A percentile compares a stretch with the other conserved stretches of the same genome.
These are phyloP conservation scores for Piscicola geometra DNA, from an alignment of 2,888 invertebrate genomes.

Conservation along the genomic window DNA sequence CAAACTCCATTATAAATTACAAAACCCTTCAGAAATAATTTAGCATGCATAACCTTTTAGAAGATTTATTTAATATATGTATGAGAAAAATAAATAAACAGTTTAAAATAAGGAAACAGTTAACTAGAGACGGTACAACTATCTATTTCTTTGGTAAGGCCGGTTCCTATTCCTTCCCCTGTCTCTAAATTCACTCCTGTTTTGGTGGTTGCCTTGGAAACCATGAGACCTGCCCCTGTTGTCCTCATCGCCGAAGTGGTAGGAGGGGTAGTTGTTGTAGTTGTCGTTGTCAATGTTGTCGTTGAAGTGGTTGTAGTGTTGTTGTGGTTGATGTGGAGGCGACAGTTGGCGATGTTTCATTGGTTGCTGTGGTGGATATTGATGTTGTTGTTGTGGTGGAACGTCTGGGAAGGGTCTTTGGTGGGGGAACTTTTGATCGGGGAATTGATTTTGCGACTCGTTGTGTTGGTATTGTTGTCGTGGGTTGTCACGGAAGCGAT, in stretches of 20 bases:
- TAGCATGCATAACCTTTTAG: no score
- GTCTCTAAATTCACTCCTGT: background rate
- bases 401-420: background rate
- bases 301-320: background rate
- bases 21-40: no score
- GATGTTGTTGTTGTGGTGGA: background rate
- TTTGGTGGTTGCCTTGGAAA: background rate
- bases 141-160: constrained; percentile 13
- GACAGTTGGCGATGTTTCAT: background rate
- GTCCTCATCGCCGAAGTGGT: background rate
- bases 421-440: background rate
- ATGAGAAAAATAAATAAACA: no score
- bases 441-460: background rate
- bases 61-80: no score
- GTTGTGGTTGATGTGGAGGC: background rate
- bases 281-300: constrained; percentile 11
- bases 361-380: background rate
- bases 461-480: background rate
- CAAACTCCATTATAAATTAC: no score
- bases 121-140: background rate
- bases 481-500: background rate
- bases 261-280: background rate
- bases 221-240: background rate
- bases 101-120: no score
- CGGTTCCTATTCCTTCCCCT: background rate